Conservation (phyloP, 2,888 invertebrate genomes). For the Drymonia ruficornis region DNA sequence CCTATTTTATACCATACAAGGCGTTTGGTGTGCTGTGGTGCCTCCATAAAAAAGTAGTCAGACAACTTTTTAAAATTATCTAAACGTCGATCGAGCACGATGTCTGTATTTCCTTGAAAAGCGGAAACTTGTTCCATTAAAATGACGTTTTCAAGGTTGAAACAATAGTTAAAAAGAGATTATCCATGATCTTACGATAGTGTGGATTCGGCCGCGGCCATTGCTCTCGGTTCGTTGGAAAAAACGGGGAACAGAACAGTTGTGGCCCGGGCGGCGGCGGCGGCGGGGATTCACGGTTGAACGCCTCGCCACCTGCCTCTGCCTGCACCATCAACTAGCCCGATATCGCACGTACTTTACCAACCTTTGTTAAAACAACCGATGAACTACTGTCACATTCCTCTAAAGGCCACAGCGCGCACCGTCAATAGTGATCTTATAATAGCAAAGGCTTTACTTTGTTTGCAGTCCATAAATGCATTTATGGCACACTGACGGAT, state of each 20-base stretch:
- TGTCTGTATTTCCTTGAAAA: slow-evolving; percentile 30
- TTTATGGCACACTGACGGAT: too few relatives aligned
- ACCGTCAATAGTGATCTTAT: too few relatives aligned
- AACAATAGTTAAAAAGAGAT: slow-evolving; percentile 38
- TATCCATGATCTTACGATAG: slow-evolving; percentile 41
- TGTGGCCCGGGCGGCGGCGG: slow-evolving; percentile 51
- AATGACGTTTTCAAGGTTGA: slow-evolving; percentile 41
- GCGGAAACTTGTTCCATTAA: slow-evolving; percentile 38
- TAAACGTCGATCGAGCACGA: slow-evolving; percentile 3
- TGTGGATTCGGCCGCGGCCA: slow-evolving; percentile 59
- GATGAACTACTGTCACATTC: neutral
- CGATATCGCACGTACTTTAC: slow-evolving; percentile 44
- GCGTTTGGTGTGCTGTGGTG: neutral
- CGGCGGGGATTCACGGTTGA: slow-evolving; percentile 78
- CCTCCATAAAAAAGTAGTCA: slow-evolving; percentile 1
- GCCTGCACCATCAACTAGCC: slow-evolving; percentile 40
- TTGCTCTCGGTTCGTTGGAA: slow-evolving; percentile 69
- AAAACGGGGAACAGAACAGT: slow-evolving; percentile 71
- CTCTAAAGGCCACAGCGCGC: neutral
- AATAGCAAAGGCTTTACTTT: too few relatives aligned
- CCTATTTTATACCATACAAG: neutral
- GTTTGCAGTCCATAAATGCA: too few relatives aligned
- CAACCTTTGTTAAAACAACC: neutral
- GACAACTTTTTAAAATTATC: slow-evolving; percentile 23
- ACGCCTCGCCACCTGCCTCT: slow-evolving; percentile 72